Evolutionary conservation across 1,140 invertebrate genomes (phyloP).

Genomic region (Tetragonula clypearis): DNA sequence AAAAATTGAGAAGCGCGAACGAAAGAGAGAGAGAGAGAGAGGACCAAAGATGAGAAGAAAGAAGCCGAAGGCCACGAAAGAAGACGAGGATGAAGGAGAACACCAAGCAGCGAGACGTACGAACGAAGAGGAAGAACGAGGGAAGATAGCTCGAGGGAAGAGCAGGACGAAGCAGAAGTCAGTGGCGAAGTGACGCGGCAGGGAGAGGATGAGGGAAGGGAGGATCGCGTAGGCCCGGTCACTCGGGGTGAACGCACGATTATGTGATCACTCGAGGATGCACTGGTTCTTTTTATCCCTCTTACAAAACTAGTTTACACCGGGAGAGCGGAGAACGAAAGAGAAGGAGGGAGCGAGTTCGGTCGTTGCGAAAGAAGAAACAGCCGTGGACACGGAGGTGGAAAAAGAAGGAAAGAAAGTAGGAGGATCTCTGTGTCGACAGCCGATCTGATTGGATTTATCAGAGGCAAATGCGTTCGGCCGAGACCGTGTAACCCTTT

Average conservation of each 20-base stretch:
- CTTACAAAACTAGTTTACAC: conserved; percentile 67
- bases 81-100: conserved; percentile 4
- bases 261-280: conserved; percentile 80
- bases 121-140: neutral
- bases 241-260: conserved; percentile 78
- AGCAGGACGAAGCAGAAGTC: neutral
- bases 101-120: neutral
- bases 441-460: conserved; percentile 73
- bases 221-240: conserved; percentile 26
- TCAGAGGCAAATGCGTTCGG: conserved; percentile 61
- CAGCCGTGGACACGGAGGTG: neutral
- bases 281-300: conserved; percentile 70
- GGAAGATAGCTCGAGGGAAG: conserved; percentile 29
- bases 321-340: conserved; percentile 39
- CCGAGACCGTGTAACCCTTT: conserved; percentile 39
- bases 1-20: too few species aligned
- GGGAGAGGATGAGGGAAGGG: conserved; percentile 10
- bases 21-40: neutral
- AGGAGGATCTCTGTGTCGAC: conserved; percentile 56
- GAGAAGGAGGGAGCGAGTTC: neutral
- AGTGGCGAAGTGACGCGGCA: neutral
- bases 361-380: conserved; percentile 28
- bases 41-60: neutral
- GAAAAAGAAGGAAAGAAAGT: conserved; percentile 7
- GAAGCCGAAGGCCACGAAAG: neutral